Base-by-base conservation (phyloP, 2,797 vertebrate genomes). In the Leptoclinus maculatus region DNA sequence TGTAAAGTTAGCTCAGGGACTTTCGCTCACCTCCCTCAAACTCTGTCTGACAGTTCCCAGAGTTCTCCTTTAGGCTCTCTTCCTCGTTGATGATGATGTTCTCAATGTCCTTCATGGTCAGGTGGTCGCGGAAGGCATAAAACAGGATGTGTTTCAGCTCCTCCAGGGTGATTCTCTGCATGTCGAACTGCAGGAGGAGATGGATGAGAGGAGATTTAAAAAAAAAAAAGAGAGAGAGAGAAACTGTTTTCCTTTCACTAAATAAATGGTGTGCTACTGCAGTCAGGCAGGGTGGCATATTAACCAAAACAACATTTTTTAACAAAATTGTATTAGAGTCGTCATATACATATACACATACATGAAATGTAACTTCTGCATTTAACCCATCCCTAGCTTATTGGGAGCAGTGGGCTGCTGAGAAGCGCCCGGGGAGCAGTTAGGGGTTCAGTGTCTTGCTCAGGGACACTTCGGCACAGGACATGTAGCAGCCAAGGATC, bases 21-120 rank as follows among this genome's bases (percentile, higher is more conserved):
- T 16, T 56, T 74, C 4, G 8, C 84, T 93, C 84, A 96, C 96
- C 94, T 95, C 98, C 98, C 91, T 99, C 98, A 84, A 98, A 99
- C 91, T 99, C 98, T 0, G 97, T 97, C 84, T 98, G 98, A 91
- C 97, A 99, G 94, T 98, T 98, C 74, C 97, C 97, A 1, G 97
- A 95, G 91, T 97, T 98, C 83, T 99, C 97, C 8, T 99, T 99
- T 84, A 99, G 93, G 86, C 98, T 99, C 93, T 99, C 98, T 78
- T 99, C 98, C 91, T 99, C 98, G 0, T 96, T 99, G 94, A 97
- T 97, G 92, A 99, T 99, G 93, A 99, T 99, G 95, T 98, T 99
- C 93, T 99, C 98, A 0, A 99, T 99, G 95, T 99, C 98, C 95
- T 99, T 99, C 98, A 99, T 99, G 1, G 98, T 99, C 76, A 99